Evolutionary conservation across 2,888 invertebrate genomes (phyloP), one percentile per base, ranked within the genome.

Genomic region (Tinea pellionella): DNA sequence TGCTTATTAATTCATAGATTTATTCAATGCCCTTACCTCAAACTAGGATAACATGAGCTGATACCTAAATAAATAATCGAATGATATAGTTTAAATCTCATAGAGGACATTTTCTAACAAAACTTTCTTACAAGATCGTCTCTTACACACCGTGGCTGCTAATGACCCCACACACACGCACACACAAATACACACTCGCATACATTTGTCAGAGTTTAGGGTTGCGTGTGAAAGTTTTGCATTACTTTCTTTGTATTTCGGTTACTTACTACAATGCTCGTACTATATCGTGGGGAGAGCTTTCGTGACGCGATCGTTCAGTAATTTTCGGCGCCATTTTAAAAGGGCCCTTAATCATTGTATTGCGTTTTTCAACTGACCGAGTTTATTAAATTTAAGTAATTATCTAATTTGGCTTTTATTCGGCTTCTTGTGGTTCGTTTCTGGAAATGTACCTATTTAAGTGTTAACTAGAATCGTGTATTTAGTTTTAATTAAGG

Each of bases 291-390:
- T 32, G 24, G 32, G 32, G 30, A 32, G 32, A 57, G 57, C 13
- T 15, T 55, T 57, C 57, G 57, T 57, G 57, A 57, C 57, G 32
- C n/a, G 57, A 30, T n/a, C 32, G 12, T 57, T 57, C 32, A 32
- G 32, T 57, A 57, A 57, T 57, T 15, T 57, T 32, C 16, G 57
- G 16, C 57, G 57, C 19, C 57, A 57, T 57, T 57, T 57, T 57
- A 57, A 57, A 57, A 57, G 32, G 57, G 57, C 57, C 57, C 57
- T 57, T 57, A 57, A 57, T 57, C 57, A 57, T 57, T 32, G 57
- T 15, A 57, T 57, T 57, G 57, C 57, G 57, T 57, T 57, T 55
- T 57, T 30, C 32, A 29, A 16, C 15, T 16, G 15, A 32, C 32
- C 57, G 32, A 30, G 57, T 57, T 32, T 57, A 57, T 57, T 57